Conservation (phyloP, 2,113 vertebrate genomes). For the Bos javanicus region DNA sequence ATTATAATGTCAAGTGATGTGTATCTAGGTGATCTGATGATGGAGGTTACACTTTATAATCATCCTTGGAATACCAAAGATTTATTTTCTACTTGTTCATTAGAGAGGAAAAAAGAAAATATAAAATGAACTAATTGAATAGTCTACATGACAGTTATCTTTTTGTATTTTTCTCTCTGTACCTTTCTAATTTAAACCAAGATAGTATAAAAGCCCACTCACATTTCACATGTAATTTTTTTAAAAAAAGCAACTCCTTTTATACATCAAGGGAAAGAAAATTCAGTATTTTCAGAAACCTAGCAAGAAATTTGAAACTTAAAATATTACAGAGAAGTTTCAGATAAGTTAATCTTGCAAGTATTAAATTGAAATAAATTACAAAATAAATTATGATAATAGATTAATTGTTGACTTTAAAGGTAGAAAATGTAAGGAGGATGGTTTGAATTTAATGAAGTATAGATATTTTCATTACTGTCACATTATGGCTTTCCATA, state of each 20-base stretch:
- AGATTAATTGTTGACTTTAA: not conserved
- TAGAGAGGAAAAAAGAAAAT: not conserved
- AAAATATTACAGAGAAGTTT: not conserved
- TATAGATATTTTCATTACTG: not conserved
- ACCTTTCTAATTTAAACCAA: not conserved
- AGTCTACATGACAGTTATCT: not conserved
- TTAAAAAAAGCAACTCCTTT: not conserved
- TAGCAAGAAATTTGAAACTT: not conserved
- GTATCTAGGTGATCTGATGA: not conserved
- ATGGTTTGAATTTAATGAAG: not conserved
- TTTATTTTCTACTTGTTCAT: not conserved
- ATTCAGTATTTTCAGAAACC: not conserved
- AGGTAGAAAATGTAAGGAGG: not conserved
- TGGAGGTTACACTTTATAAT: not conserved
- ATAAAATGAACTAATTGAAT: not conserved
- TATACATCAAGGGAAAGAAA: not conserved
- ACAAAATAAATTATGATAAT: not conserved
- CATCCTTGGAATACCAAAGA: not conserved
- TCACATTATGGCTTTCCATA: not conserved
- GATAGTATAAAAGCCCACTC: not conserved
- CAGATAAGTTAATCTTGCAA: not conserved
- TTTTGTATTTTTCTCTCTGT: not conserved
- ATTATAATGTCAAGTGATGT: not conserved
- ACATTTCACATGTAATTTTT: not conserved
- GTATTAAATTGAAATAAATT: not conserved